phyloP scores from a whole-genome alignment of 2,888 invertebrate species.

The Athalia cordata region DNA sequence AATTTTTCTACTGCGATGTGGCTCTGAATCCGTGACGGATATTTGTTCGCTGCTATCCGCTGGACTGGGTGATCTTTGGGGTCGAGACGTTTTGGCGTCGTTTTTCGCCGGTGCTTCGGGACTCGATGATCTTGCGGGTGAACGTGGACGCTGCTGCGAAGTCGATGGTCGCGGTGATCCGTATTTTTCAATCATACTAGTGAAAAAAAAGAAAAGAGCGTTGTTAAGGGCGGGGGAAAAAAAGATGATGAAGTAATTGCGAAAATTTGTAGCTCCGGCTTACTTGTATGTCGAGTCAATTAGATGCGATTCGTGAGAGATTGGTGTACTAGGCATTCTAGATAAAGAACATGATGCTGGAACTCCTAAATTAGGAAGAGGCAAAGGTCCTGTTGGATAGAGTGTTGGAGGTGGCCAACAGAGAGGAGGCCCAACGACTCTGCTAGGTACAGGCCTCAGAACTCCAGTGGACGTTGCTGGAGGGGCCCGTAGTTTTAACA shows the following conservation, averaged over 20 bases:
- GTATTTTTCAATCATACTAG: conserved; percentile 50
- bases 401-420: conserved; percentile 61
- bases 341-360: conserved; percentile 54
- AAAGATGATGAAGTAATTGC: background rate
- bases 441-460: conserved; percentile 69
- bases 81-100: conserved; percentile 28
- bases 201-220: background rate
- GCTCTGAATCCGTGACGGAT: conserved; percentile 50
- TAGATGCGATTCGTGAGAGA: conserved; percentile 53
- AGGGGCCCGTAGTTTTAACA: conserved; percentile 75
- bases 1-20: conserved; percentile 27
- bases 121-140: conserved; percentile 38
- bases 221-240: background rate
- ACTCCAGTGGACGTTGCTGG: conserved; percentile 56
- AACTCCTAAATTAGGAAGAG: conserved; percentile 64
- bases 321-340: conserved; percentile 57
- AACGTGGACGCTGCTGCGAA: conserved; percentile 46
- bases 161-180: conserved; percentile 51
- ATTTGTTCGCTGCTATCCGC: conserved; percentile 55
- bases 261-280: conserved; percentile 2
- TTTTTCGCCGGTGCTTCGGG: conserved; percentile 26
- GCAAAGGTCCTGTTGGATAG: conserved; percentile 60
- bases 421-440: conserved; percentile 65
- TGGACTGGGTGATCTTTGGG: conserved; percentile 49
- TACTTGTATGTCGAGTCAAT: conserved; percentile 57